Evolutionary conservation across 2,797 vertebrate species (phyloP).

Genomic region (Lophius americanus): DNA sequence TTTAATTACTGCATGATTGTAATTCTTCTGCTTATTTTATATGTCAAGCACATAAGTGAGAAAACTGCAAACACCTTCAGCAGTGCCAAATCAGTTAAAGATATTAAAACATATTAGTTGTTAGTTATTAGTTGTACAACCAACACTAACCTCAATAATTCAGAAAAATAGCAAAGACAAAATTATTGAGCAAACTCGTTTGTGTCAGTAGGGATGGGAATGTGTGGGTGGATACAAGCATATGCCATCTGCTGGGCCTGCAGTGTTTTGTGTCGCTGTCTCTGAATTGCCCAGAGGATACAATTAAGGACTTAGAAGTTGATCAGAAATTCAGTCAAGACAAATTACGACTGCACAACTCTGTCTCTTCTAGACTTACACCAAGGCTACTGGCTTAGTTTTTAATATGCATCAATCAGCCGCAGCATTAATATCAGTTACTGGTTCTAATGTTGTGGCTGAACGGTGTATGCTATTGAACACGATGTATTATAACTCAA

Average conservation of each 20-base stretch:
- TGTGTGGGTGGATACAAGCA: conserved; percentile 48
- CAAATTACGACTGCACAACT: conserved; percentile 9
- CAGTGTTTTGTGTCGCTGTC: conserved; percentile 41
- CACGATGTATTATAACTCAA: neutral
- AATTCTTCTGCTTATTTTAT: neutral
- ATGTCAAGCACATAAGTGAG: neutral
- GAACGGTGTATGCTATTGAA: neutral
- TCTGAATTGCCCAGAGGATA: conserved; percentile 50
- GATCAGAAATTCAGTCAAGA: conserved; percentile 49
- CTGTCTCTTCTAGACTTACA: too few species aligned
- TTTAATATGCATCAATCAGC: too few species aligned
- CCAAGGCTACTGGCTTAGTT: too few species aligned
- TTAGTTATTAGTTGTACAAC: conserved; percentile 15
- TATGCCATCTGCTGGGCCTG: conserved; percentile 69
- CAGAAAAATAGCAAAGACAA: conserved; percentile 39
- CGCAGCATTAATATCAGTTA: too few species aligned
- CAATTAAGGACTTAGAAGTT: conserved; percentile 56
- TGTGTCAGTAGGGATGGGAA: conserved; percentile 29
- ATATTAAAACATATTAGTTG: conserved; percentile 31
- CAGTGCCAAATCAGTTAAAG: conserved; percentile 8
- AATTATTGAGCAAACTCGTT: conserved; percentile 54
- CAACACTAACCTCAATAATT: conserved; percentile 39
- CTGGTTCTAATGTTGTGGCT: too few species aligned
- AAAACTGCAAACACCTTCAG: neutral
- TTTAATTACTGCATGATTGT: conserved; percentile 2